These are phyloP conservation scores for Calonectris borealis DNA, from an alignment of 2,113 vertebrate genomes.

Conservation along the genomic window DNA sequence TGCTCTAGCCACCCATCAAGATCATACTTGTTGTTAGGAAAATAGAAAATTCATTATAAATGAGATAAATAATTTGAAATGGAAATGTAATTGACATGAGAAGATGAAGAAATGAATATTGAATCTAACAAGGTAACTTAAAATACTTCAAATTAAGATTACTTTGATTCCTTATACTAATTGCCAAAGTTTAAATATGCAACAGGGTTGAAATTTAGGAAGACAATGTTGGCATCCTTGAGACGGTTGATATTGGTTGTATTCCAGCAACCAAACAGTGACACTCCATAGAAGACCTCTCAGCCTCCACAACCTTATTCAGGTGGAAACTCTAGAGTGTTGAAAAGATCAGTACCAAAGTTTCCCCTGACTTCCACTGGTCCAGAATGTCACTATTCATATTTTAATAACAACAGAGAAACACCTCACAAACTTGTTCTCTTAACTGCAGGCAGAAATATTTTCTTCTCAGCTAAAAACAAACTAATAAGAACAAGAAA, in stretches of 20 bases:
- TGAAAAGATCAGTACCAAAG: neutral
- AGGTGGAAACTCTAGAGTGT: neutral
- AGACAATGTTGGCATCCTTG: neutral
- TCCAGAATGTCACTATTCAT: neutral
- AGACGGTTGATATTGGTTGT: neutral
- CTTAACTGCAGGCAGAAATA: neutral
- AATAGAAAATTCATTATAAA: constrained; percentile 60
- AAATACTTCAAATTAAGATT: constrained; percentile 46
- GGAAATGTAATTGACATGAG: constrained; percentile 64
- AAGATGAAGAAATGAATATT: constrained; percentile 56
- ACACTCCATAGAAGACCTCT: neutral
- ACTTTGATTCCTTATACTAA: constrained; percentile 29
- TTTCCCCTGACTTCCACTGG: neutral
- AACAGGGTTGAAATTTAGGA: neutral
- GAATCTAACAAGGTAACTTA: constrained; percentile 53
- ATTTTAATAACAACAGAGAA: neutral
- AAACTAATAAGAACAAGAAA: neutral
- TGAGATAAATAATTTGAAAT: constrained; percentile 66
- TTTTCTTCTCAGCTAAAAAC: neutral
- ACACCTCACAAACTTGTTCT: neutral
- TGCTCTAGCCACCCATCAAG: constrained; percentile 13
- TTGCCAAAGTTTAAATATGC: constrained; percentile 18
- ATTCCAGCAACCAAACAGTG: neutral
- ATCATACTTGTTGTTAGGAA: constrained; percentile 38
- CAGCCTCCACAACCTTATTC: neutral